phyloP scores from a whole-genome alignment of 2,888 invertebrate species.

The Sericinus montela region DNA sequence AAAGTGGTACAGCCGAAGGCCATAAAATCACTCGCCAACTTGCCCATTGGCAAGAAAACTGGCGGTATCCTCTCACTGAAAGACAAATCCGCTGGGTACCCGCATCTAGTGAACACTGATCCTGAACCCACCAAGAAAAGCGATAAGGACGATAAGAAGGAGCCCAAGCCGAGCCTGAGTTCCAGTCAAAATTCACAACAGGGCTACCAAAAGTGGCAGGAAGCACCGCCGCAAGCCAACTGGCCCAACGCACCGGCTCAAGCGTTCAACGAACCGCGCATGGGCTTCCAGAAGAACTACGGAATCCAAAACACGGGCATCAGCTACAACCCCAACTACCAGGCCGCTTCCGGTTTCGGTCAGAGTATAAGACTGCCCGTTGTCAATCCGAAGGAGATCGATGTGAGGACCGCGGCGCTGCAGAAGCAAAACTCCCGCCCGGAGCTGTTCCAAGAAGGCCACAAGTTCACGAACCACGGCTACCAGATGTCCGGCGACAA shows the following conservation, averaged over 20 bases:
- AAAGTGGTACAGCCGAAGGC: constrained; percentile 62
- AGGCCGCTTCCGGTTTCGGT: constrained; percentile 32
- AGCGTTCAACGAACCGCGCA: constrained; percentile 41
- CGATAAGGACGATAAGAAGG: constrained; percentile 61
- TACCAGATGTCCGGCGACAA: constrained; percentile 66
- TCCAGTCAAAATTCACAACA: constrained; percentile 41
- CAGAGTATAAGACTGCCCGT: constrained; percentile 64
- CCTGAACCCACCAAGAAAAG: constrained; percentile 50
- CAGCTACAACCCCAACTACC: constrained; percentile 51
- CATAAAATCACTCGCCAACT: constrained; percentile 61
- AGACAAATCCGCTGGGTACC: constrained; percentile 74
- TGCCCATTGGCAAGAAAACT: constrained; percentile 67
- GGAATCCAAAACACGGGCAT: constrained; percentile 50
- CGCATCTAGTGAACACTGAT: constrained; percentile 67
- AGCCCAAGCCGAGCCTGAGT: constrained; percentile 40
- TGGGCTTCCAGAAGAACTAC: constrained; percentile 58
- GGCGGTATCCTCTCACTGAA: constrained; percentile 75
- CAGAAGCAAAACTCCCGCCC: constrained; percentile 68
- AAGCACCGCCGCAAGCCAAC: constrained; percentile 27
- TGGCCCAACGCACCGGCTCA: constrained; percentile 35
- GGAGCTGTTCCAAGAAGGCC: constrained; percentile 57
- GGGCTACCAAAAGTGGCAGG: constrained; percentile 36
- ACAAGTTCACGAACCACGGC: constrained; percentile 53
- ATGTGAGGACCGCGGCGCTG: constrained; percentile 67
- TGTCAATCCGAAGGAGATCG: constrained; percentile 74